These are phyloP conservation scores for Poeciliopsis turrubarensis DNA, from an alignment of 2,113 vertebrate genomes.

Conservation along the genomic window DNA sequence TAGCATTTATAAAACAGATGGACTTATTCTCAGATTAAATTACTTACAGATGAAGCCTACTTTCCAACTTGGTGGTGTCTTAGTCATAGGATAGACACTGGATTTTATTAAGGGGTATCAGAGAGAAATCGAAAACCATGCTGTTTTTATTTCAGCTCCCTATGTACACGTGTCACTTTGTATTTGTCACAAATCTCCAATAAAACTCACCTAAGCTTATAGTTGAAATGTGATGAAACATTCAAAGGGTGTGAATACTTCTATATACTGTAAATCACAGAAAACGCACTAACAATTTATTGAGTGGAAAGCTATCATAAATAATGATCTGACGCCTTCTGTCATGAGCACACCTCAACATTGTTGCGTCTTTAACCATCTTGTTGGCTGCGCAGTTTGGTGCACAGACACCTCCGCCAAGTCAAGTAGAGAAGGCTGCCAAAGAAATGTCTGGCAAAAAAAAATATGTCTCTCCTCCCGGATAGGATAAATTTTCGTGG, in stretches of 20 bases:
- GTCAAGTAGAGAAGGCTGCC: conserved; percentile 71
- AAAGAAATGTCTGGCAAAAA: conserved; percentile 78
- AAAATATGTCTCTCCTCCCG: conserved; percentile 61
- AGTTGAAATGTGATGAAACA: too few species aligned
- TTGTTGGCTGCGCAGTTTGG: conserved; percentile 64
- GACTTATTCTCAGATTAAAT: too few species aligned
- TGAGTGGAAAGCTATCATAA: neutral
- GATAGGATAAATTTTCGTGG: conserved; percentile 71
- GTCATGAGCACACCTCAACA: conserved; percentile 51
- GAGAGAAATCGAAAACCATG: too few species aligned
- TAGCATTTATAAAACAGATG: too few species aligned
- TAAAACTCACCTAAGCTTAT: too few species aligned
- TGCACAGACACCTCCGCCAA: conserved; percentile 71
- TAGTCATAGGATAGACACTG: too few species aligned
- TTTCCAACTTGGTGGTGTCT: too few species aligned
- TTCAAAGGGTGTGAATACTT: neutral
- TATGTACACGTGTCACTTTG: too few species aligned
- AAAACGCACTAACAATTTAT: neutral
- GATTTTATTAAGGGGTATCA: too few species aligned
- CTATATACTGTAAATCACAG: neutral
- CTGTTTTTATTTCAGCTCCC: too few species aligned
- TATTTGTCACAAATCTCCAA: too few species aligned
- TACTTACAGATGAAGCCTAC: too few species aligned
- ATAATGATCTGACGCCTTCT: conserved; percentile 51
- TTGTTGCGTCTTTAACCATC: conserved; percentile 69